Conservation (phyloP, 2,797 vertebrate species). For the Mormyrus hasselquistii region DNA sequence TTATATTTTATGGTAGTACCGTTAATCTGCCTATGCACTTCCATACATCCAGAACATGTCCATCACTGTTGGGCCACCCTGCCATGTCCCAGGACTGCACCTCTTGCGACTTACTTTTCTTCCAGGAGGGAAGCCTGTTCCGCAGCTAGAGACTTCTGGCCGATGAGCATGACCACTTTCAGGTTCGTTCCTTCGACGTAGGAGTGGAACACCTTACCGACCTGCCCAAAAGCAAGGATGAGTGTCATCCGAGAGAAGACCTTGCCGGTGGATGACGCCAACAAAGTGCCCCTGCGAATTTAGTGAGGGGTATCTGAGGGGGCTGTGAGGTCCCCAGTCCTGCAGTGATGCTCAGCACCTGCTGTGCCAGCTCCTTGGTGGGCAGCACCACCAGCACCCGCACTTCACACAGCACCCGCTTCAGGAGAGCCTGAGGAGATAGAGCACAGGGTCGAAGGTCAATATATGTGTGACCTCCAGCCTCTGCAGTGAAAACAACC, state of each 20-base stretch:
- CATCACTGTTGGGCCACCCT: neutral
- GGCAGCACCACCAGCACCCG: slow-evolving; percentile 82
- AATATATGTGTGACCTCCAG: neutral
- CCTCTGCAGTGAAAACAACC: neutral
- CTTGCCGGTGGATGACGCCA: neutral
- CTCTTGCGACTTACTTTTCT: slow-evolving; percentile 59
- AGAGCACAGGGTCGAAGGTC: neutral
- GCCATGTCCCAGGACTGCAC: neutral
- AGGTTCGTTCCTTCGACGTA: slow-evolving; percentile 75
- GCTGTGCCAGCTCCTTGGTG: slow-evolving; percentile 92
- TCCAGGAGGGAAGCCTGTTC: slow-evolving; percentile 77
- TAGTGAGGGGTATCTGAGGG: neutral
- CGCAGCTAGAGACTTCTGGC: slow-evolving; percentile 76
- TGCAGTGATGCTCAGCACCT: slow-evolving; percentile 59
- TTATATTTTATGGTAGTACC: neutral
- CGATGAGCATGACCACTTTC: slow-evolving; percentile 74
- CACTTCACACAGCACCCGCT: slow-evolving; percentile 73
- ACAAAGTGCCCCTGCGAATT: neutral
- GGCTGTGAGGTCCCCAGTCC: neutral
- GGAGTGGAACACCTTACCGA: slow-evolving; percentile 77
- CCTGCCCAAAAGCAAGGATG: slow-evolving; percentile 52
- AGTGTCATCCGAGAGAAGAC: neutral
- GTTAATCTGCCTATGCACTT: neutral
- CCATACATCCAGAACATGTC: neutral
- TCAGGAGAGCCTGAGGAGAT: slow-evolving; percentile 66